phyloP scores from a whole-genome alignment of 2,888 invertebrate genomes.

The Candidula unifasciata region DNA sequence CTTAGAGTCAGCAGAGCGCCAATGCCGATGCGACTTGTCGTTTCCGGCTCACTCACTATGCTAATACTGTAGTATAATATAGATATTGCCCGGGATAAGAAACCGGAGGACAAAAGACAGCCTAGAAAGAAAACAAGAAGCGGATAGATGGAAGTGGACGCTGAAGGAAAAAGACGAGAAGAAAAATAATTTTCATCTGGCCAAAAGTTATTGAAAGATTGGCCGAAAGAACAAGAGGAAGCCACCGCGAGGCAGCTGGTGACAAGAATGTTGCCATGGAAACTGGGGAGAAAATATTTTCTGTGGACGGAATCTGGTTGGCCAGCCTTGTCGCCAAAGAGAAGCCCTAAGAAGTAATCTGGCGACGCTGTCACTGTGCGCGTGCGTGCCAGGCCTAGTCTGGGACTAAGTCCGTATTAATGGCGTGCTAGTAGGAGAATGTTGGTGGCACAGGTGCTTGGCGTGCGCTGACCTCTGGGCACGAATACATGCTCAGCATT shows the following conservation, averaged over 20 bases:
- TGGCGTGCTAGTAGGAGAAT: neutral
- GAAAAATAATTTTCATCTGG: neutral
- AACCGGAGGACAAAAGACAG: neutral
- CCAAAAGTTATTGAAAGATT: slow-evolving; percentile 10
- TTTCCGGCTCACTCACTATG: neutral
- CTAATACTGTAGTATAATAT: neutral
- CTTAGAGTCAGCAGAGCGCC: neutral
- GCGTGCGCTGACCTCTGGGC: neutral
- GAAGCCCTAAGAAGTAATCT: slow-evolving; percentile 25
- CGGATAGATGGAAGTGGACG: neutral
- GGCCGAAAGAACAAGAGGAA: neutral
- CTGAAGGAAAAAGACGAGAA: neutral
- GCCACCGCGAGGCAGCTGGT: slow-evolving; percentile 37
- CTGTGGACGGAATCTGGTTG: slow-evolving; percentile 35
- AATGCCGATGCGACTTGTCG: neutral
- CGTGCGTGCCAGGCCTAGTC: neutral
- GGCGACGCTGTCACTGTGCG: neutral
- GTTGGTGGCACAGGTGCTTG: slow-evolving; percentile 6
- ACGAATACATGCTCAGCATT: neutral
- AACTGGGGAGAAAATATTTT: neutral
- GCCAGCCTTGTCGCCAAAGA: slow-evolving; percentile 26
- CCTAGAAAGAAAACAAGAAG: neutral
- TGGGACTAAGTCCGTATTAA: neutral
- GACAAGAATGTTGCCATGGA: slow-evolving; percentile 38
- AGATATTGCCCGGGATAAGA: neutral